phyloP scores from a whole-genome alignment of 2,888 invertebrate genomes.

The Drosophila engyochracea region DNA sequence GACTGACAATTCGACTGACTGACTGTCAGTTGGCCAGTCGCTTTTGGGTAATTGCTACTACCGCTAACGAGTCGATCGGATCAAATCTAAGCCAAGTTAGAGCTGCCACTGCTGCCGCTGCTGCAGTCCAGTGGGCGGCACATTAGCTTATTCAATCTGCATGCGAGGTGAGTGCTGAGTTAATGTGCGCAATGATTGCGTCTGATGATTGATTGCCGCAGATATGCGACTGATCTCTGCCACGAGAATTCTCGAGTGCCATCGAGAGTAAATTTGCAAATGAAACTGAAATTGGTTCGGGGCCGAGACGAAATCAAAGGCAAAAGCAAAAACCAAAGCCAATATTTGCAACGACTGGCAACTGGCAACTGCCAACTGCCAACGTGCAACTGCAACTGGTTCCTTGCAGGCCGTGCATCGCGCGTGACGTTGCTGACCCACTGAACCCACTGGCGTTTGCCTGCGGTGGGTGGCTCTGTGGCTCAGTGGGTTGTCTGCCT shows the following conservation, averaged over 20 bases:
- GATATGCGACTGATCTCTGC: slow-evolving; percentile 49
- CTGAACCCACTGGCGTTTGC: slow-evolving; percentile 62
- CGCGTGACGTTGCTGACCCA: slow-evolving; percentile 79
- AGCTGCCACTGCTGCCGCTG: slow-evolving; percentile 16
- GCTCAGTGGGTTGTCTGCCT: slow-evolving; percentile 47
- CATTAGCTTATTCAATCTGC: slow-evolving; percentile 75
- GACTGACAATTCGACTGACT: slow-evolving; percentile 72
- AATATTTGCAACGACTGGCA: slow-evolving; percentile 25
- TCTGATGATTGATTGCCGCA: slow-evolving; percentile 78
- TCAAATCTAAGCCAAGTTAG: slow-evolving; percentile 30
- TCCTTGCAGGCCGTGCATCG: slow-evolving; percentile 49
- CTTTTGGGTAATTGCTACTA: slow-evolving; percentile 78
- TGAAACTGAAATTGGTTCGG: slow-evolving; percentile 71
- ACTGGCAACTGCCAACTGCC: slow-evolving; percentile 41
- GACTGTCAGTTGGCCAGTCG: slow-evolving; percentile 45
- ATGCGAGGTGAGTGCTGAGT: slow-evolving; percentile 64
- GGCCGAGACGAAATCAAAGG: slow-evolving; percentile 8
- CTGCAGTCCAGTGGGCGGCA: slow-evolving; percentile 76
- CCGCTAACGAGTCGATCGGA: slow-evolving; percentile 73
- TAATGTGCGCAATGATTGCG: slow-evolving; percentile 77
- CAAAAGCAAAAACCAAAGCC: slow-evolving; percentile 16
- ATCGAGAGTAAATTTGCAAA: slow-evolving; percentile 72
- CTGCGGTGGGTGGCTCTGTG: slow-evolving; percentile 60
- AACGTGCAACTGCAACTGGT: slow-evolving; percentile 59
- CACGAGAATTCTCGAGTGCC: slow-evolving; percentile 15